These are phyloP conservation scores for Axinella damicornis DNA, from an alignment of 37 sponge, comb jelly and placozoan species.

Conservation along the genomic window DNA sequence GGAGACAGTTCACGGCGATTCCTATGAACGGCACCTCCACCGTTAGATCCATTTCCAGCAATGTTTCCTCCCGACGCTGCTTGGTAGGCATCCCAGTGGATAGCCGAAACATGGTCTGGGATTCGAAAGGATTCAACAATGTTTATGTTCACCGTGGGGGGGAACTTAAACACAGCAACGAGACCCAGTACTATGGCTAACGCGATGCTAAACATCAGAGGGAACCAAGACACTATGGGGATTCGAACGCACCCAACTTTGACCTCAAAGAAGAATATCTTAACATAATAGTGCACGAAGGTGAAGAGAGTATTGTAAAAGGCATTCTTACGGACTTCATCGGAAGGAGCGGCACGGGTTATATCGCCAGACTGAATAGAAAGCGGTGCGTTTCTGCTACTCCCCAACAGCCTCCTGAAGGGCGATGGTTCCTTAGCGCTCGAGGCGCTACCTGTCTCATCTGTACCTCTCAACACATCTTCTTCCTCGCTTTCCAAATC, in stretches of 20 bases:
- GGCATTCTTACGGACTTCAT: neutral
- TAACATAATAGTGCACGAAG: constrained; percentile 5
- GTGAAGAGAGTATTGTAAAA: neutral
- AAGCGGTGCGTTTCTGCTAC: neutral
- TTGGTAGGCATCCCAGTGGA: constrained; percentile 61
- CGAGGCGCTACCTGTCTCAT: neutral
- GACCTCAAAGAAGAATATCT: neutral
- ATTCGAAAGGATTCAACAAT: constrained; percentile 47
- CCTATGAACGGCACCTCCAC: neutral
- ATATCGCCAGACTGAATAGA: constrained; percentile 62
- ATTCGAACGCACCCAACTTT: neutral
- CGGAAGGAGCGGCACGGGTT: neutral
- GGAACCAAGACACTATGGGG: neutral
- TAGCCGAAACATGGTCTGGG: constrained; percentile 56
- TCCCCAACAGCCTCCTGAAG: neutral
- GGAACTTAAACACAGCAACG: neutral
- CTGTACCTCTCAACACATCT: neutral
- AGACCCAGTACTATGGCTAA: neutral
- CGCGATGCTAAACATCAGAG: neutral
- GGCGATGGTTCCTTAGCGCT: too few species aligned
- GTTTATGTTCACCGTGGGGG: constrained; percentile 44
- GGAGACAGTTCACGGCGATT: neutral
- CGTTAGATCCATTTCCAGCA: too few species aligned
- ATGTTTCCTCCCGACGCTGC: constrained; percentile 10
- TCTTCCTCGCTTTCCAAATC: neutral